These are phyloP conservation scores for Tringa solitaria DNA, from an alignment of 2,113 vertebrate species.

Conservation along the genomic window DNA sequence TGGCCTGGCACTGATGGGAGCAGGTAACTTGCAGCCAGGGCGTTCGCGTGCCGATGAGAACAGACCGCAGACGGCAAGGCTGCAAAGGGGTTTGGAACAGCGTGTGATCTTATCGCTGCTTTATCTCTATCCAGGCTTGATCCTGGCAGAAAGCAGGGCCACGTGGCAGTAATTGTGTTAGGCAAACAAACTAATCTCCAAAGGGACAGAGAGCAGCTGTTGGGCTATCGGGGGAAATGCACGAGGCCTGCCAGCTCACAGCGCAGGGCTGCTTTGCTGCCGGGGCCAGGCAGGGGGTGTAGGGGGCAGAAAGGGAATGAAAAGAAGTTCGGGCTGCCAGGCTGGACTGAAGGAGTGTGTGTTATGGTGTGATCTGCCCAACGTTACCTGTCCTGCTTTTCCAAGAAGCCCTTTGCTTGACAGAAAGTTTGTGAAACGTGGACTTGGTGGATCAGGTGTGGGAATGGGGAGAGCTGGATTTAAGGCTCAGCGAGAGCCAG, in stretches of 20 bases:
- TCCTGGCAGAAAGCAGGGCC: constrained; percentile 25
- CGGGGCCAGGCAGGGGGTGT: neutral
- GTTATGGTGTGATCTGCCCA: neutral
- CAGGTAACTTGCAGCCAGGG: neutral
- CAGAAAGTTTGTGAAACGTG: neutral
- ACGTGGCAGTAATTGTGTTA: constrained; percentile 68
- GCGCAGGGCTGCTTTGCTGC: neutral
- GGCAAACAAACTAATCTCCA: constrained; percentile 67
- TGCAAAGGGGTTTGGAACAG: neutral
- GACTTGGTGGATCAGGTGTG: neutral
- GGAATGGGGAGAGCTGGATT: neutral
- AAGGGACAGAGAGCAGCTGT: constrained; percentile 61
- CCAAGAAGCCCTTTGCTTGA: neutral
- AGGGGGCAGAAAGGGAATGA: neutral
- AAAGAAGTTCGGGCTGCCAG: neutral
- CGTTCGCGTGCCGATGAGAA: neutral
- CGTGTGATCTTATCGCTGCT: neutral
- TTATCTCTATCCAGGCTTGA: constrained; percentile 46
- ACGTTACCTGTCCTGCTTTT: neutral
- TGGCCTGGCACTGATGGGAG: neutral
- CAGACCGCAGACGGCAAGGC: neutral
- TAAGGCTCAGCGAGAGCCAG: neutral
- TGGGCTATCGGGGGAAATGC: constrained; percentile 8
- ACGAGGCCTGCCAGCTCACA: neutral
- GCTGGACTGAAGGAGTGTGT: neutral